Evolutionary conservation across 2,797 vertebrate species (phyloP).

Genomic region (Poliocrania exsul): DNA sequence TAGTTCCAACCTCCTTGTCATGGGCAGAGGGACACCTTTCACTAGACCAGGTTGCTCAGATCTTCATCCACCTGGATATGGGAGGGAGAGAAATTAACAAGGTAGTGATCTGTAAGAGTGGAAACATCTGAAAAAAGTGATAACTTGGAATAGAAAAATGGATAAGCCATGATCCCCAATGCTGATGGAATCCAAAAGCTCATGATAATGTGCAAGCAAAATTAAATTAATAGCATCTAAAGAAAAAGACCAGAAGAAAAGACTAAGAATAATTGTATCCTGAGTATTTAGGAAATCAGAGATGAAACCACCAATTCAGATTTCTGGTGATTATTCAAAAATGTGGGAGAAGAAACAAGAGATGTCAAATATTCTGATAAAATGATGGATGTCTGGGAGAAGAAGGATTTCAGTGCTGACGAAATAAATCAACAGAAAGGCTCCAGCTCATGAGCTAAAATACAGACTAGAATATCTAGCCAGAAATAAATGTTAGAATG

Average conservation of each 20-base stretch:
- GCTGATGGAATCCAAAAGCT: background rate
- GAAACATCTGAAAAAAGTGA: background rate
- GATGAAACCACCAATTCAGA: background rate
- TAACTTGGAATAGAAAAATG: background rate
- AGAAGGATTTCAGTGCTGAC: no score
- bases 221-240: background rate
- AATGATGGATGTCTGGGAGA: background rate
- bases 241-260: background rate
- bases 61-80: accelerated
- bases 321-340: background rate
- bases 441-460: no score
- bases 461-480: no score
- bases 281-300: background rate
- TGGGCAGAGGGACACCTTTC: background rate
- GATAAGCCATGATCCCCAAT: background rate
- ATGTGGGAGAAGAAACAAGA: background rate
- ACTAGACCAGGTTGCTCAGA: no score
- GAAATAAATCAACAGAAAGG: no score
- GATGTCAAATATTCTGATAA: background rate
- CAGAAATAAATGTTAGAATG: no score
- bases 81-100: background rate
- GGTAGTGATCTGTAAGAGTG: background rate
- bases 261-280: accelerated
- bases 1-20: accelerated
- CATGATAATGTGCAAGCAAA: background rate